Evolutionary conservation across 1,140 invertebrate species (phyloP).

Genomic region (Zophobas morio): DNA sequence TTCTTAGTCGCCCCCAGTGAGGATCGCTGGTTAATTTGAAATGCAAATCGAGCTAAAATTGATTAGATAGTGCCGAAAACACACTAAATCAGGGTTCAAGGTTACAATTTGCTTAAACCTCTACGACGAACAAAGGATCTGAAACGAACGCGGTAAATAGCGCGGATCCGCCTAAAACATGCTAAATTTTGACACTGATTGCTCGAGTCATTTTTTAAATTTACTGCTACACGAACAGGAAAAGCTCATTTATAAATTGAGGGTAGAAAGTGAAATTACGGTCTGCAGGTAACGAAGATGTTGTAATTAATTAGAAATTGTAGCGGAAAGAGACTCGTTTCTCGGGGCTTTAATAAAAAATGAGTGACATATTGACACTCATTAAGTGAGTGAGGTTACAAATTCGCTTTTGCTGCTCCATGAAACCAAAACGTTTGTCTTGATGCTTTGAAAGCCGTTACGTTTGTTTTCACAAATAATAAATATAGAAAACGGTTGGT

Average conservation of each 20-base stretch:
- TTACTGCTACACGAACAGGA: too few relatives aligned
- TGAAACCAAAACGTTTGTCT: not conserved
- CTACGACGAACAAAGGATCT: slow-evolving; percentile 6
- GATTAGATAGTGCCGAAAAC: slow-evolving; percentile 29
- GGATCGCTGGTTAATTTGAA: slow-evolving; percentile 17
- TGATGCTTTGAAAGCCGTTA: too few relatives aligned
- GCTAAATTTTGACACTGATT: not conserved
- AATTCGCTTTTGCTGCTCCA: slow-evolving; percentile 1
- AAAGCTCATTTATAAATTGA: too few relatives aligned
- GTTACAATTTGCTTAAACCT: slow-evolving; percentile 2
- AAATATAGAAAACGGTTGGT: too few relatives aligned
- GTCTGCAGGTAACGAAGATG: too few relatives aligned
- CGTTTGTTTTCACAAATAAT: too few relatives aligned
- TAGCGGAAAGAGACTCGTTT: not conserved
- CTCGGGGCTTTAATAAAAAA: not conserved
- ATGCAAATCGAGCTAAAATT: slow-evolving; percentile 24
- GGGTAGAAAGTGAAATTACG: too few relatives aligned
- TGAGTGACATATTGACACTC: not conserved
- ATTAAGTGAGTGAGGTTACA: slow-evolving; percentile 1
- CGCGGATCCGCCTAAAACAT: not conserved
- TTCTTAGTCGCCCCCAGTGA: not conserved
- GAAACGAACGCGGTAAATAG: too few relatives aligned
- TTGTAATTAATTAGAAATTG: too few relatives aligned
- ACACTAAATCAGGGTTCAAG: slow-evolving; percentile 21
- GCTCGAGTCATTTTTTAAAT: too few relatives aligned